phyloP scores from a whole-genome alignment of 1,140 invertebrate species.

The Diachasma alloeum region DNA sequence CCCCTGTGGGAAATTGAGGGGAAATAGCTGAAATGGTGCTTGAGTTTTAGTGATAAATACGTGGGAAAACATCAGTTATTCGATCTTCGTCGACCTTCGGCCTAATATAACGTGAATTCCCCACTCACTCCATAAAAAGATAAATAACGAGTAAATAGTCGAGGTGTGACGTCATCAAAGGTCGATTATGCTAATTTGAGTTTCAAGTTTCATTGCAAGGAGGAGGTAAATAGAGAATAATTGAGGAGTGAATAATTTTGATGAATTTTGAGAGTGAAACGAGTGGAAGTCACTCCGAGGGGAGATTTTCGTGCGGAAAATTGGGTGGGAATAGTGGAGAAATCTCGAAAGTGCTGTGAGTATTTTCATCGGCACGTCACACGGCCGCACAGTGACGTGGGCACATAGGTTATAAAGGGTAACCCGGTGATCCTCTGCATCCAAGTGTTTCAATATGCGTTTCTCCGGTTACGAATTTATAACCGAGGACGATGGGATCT shows the following conservation, averaged over 20 bases:
- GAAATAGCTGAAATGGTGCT: no score
- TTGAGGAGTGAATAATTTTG: background rate
- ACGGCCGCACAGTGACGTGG: conserved; percentile 8
- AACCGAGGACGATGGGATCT: background rate
- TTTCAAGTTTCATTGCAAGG: background rate
- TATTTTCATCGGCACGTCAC: conserved; percentile 29
- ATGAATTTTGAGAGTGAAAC: background rate
- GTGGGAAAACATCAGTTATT: no score
- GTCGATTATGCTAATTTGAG: background rate
- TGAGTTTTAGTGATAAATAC: no score
- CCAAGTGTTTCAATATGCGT: background rate
- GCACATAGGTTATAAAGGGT: conserved; percentile 23
- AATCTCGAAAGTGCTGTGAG: conserved; percentile 8
- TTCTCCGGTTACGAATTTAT: background rate
- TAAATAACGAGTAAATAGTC: background rate
- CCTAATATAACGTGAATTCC: background rate
- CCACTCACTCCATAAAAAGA: background rate
- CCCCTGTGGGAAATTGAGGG: no score
- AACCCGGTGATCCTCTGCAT: background rate
- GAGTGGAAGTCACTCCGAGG: no score
- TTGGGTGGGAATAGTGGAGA: background rate
- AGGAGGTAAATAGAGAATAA: background rate
- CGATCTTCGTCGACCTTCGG: background rate
- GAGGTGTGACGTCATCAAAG: background rate
- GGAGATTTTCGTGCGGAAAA: no score